Evolutionary conservation across 2,113 vertebrate genomes (phyloP).

Genomic region (Misgurnus mizolepis): DNA sequence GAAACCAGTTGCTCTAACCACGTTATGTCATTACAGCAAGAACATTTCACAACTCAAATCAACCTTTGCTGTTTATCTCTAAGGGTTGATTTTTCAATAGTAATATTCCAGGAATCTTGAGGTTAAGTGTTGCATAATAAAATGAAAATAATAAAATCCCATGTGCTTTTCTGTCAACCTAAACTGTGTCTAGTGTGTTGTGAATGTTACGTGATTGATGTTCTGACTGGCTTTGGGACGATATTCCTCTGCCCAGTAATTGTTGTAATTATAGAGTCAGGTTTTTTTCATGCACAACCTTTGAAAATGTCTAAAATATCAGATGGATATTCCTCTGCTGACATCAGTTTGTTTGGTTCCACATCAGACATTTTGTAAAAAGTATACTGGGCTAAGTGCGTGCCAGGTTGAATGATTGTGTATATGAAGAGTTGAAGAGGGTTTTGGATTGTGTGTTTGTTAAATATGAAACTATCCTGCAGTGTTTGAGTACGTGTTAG

Average conservation of each 20-base stretch:
- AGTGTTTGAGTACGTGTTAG: slow-evolving; percentile 37
- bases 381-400: not conserved
- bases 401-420: not conserved
- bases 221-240: not conserved
- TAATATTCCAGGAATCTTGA: no score
- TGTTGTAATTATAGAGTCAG: not conserved
- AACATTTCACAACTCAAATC: no score
- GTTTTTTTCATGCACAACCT: not conserved
- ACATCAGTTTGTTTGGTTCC: not conserved
- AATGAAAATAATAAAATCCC: no score
- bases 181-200: not conserved
- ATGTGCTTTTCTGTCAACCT: not conserved
- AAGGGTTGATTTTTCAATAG: no score
- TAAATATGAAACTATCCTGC: slow-evolving; percentile 23
- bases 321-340: not conserved
- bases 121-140: no score
- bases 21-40: no score
- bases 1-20: no score
- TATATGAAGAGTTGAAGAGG: slow-evolving; percentile 9
- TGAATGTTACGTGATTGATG: not conserved
- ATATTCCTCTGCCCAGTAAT: not conserved
- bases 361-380: slow-evolving; percentile 3
- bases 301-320: not conserved
- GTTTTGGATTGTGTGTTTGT: slow-evolving; percentile 18
- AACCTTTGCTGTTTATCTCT: no score